These are phyloP conservation scores for Delphinapterus leucas DNA, from an alignment of 2,113 vertebrate species.

Conservation along the genomic window DNA sequence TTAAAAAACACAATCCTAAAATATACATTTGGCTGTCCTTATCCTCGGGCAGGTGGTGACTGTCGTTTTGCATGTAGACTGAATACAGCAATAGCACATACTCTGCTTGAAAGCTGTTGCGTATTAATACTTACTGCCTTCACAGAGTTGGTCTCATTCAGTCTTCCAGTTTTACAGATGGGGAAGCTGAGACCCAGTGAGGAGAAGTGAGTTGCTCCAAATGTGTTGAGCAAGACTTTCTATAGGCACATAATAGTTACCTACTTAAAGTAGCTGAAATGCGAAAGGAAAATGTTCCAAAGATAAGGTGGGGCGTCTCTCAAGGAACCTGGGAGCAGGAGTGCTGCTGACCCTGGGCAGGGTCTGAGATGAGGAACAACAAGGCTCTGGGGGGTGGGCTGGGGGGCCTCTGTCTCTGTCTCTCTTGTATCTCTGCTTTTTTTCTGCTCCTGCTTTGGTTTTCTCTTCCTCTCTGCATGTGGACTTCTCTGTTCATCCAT, in stretches of 20 bases:
- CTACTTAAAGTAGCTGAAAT: background rate
- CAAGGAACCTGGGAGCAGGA: background rate
- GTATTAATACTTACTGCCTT: background rate
- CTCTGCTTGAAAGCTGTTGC: background rate
- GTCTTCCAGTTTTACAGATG: background rate
- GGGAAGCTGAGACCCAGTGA: background rate
- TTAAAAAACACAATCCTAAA: conserved; percentile 8
- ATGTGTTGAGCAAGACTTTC: background rate
- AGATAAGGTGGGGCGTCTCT: background rate
- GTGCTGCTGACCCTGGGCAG: background rate
- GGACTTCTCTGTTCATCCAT: background rate
- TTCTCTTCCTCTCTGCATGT: background rate
- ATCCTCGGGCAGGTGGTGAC: background rate
- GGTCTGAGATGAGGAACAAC: background rate
- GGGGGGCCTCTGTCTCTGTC: background rate
- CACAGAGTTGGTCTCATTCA: background rate
- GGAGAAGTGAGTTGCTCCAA: background rate
- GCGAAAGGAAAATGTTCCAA: background rate
- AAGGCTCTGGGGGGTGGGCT: background rate
- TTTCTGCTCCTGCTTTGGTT: background rate
- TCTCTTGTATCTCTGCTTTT: background rate
- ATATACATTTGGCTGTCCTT: background rate
- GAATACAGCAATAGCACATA: background rate
- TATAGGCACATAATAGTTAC: background rate
- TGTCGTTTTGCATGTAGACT: background rate